Evolutionary conservation across 2,888 invertebrate genomes (phyloP).

Genomic region (Mesoligia furuncula): DNA sequence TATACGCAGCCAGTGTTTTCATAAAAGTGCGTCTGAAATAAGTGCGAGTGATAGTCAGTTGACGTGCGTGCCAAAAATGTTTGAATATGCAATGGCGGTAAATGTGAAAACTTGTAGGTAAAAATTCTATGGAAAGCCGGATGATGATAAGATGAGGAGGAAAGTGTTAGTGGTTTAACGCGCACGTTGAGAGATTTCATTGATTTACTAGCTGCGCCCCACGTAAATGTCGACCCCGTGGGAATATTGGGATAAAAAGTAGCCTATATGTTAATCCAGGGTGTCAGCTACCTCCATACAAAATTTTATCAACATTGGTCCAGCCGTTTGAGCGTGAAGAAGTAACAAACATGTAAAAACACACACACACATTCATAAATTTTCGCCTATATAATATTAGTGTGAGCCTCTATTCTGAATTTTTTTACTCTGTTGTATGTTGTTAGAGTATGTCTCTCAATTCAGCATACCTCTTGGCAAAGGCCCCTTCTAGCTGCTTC

Average conservation of each 20-base stretch:
- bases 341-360: too few species aligned
- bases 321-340: too few species aligned
- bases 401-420: not conserved
- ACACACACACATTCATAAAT: too few species aligned
- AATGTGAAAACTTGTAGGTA: not conserved
- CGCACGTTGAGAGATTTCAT: not conserved
- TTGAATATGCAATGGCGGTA: not conserved
- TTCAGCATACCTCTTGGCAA: not conserved
- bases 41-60: not conserved
- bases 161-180: constrained; percentile 16
- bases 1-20: constrained; percentile 28
- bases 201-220: too few species aligned
- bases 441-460: not conserved
- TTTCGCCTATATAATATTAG: too few species aligned
- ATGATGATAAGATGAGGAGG: constrained; percentile 4
- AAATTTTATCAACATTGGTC: too few species aligned
- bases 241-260: too few species aligned
- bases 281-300: too few species aligned
- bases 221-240: too few species aligned
- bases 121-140: constrained; percentile 31
- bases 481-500: not conserved
- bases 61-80: constrained; percentile 12
- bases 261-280: too few species aligned
- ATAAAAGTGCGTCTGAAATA: not conserved
- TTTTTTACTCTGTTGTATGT: not conserved